phyloP scores from a whole-genome alignment of 1,140 invertebrate species.

The Camponotus vicinus region DNA sequence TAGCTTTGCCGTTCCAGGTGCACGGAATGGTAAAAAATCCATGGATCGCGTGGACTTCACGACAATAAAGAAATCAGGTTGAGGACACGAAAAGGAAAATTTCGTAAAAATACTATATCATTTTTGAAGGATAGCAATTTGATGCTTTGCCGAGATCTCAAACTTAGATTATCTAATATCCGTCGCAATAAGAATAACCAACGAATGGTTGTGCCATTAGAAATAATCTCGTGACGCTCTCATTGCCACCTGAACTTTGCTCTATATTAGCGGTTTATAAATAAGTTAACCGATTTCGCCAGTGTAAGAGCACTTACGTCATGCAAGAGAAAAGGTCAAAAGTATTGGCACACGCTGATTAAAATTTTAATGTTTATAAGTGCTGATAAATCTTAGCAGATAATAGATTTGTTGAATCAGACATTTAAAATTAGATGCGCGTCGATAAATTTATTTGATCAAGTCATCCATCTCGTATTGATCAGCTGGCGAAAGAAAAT shows the following conservation, averaged over 20 bases:
- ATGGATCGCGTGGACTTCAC: slow-evolving; percentile 31
- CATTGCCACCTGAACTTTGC: slow-evolving; percentile 58
- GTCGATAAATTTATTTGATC: slow-evolving; percentile 9
- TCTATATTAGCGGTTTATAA: slow-evolving; percentile 57
- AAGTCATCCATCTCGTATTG: slow-evolving; percentile 9
- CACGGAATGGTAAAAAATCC: slow-evolving; percentile 45
- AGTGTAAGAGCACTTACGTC: slow-evolving; percentile 49
- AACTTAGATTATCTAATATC: slow-evolving; percentile 8
- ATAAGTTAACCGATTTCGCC: slow-evolving; percentile 49
- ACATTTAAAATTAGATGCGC: slow-evolving; percentile 37
- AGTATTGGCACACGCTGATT: slow-evolving; percentile 24
- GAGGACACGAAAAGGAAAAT: not conserved
- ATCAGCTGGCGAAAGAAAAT: not conserved
- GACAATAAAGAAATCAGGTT: slow-evolving; percentile 46
- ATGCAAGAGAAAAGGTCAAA: slow-evolving; percentile 51
- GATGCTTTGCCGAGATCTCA: slow-evolving; percentile 15
- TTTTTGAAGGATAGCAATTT: slow-evolving; percentile 24
- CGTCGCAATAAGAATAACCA: slow-evolving; percentile 21
- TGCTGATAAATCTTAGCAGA: slow-evolving; percentile 6
- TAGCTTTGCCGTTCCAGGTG: slow-evolving; percentile 50
- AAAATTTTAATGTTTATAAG: slow-evolving; percentile 37
- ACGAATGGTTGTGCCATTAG: slow-evolving; percentile 6
- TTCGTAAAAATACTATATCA: slow-evolving; percentile 26
- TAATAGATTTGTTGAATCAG: slow-evolving; percentile 26
- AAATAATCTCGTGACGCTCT: slow-evolving; percentile 25